These are phyloP conservation scores for Scalopus aquaticus DNA, from an alignment of 2,113 vertebrate species.

Conservation along the genomic window DNA sequence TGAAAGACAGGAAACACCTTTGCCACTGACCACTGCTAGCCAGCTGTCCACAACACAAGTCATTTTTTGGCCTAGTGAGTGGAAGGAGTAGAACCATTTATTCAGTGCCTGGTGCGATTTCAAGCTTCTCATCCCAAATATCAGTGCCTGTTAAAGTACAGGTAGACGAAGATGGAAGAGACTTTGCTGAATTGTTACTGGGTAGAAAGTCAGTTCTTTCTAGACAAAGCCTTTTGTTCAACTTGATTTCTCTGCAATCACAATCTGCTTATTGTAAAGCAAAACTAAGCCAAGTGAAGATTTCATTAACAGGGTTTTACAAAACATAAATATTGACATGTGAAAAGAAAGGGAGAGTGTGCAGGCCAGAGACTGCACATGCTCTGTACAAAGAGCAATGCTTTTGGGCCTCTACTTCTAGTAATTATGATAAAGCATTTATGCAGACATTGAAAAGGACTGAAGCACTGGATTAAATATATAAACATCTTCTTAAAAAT, in stretches of 20 bases:
- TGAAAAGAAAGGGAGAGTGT: background rate
- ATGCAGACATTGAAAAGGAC: background rate
- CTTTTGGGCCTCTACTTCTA: background rate
- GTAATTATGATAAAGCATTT: background rate
- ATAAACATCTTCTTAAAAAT: background rate
- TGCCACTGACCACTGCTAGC: background rate
- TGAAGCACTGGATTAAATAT: background rate
- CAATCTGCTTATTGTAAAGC: background rate
- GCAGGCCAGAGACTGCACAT: background rate
- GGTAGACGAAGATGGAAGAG: background rate
- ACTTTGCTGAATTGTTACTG: background rate
- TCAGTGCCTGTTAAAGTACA: background rate
- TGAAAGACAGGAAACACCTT: background rate
- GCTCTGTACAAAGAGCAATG: background rate
- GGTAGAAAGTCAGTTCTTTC: background rate
- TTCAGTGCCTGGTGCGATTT: accelerated
- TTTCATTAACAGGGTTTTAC: background rate
- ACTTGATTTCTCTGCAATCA: background rate
- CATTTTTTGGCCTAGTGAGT: background rate
- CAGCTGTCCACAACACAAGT: background rate
- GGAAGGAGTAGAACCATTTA: background rate
- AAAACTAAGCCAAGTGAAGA: background rate
- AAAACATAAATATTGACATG: background rate
- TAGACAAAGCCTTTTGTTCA: background rate
- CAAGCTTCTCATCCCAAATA: background rate